These are phyloP conservation scores for Antitype chi DNA, from an alignment of 2,888 invertebrate genomes.

Conservation along the genomic window DNA sequence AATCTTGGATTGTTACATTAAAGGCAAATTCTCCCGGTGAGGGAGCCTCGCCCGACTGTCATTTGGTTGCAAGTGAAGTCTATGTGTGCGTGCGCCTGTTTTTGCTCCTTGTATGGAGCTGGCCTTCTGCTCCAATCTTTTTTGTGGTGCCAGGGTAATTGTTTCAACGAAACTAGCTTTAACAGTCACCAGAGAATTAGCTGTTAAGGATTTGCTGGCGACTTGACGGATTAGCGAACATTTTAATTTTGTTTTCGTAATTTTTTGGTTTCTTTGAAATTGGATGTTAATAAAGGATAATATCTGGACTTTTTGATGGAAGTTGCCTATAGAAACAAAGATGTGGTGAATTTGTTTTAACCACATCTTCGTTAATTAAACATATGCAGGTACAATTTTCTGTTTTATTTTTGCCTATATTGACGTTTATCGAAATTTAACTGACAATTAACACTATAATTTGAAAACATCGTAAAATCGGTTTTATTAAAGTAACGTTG, in stretches of 20 bases:
- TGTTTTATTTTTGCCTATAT: no score
- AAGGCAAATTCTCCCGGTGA: no score
- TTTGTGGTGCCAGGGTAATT: constrained; percentile 72
- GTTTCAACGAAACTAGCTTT: constrained; percentile 74
- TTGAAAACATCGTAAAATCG: neutral
- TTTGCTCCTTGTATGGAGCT: no score
- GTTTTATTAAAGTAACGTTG: neutral
- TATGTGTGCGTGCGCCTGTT: neutral
- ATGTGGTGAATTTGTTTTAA: neutral
- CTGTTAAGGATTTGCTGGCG: constrained; percentile 66
- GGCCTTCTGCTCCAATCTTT: constrained; percentile 8
- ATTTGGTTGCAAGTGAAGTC: no score
- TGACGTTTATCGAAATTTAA: no score
- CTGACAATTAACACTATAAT: neutral
- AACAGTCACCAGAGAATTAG: constrained; percentile 68
- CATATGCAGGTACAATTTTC: neutral
- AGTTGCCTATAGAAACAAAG: neutral
- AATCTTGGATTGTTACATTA: no score
- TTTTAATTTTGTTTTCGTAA: constrained; percentile 40
- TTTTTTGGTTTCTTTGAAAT: constrained; percentile 9
- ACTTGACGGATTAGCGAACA: constrained; percentile 53
- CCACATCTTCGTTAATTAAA: no score
- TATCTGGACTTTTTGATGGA: neutral
- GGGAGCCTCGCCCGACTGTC: no score
- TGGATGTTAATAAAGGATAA: neutral